Percentiles rank a stretch among this genome's conserved stretches.
Conservation (phyloP, 2,797 vertebrate species). For the Muraenolepis orangiensis region DNA sequence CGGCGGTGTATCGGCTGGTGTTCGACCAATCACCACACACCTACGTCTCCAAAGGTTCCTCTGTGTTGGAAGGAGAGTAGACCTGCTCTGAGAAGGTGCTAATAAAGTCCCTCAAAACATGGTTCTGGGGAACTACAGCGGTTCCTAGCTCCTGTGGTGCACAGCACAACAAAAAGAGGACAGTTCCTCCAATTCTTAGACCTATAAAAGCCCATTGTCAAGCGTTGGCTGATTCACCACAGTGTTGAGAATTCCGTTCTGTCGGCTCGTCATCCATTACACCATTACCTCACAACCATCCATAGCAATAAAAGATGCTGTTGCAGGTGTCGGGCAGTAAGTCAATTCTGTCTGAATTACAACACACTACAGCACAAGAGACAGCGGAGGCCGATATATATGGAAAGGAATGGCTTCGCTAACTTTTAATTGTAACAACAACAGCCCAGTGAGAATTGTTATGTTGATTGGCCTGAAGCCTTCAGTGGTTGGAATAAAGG, state of each 20-base stretch:
- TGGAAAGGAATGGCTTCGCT: conserved; percentile 50
- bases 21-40: too few relatives aligned
- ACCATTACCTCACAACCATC: conserved; percentile 60
- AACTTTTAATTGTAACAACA: conserved; percentile 58
- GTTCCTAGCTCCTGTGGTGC: too few relatives aligned
- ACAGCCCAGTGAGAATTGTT: conserved; percentile 40
- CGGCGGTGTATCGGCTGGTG: too few relatives aligned
- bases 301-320: conserved; percentile 62
- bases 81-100: too few relatives aligned
- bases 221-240: conserved; percentile 46
- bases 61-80: too few relatives aligned
- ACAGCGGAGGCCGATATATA: conserved; percentile 61
- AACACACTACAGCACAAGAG: conserved; percentile 66
- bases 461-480: conserved; percentile 41
- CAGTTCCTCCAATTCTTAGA: too few relatives aligned
- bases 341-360: conserved; percentile 68
- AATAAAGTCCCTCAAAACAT: too few relatives aligned
- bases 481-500: conserved; percentile 5
- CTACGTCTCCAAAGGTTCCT: too few relatives aligned
- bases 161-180: too few relatives aligned
- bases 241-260: conserved; percentile 55
- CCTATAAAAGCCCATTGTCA: too few relatives aligned
- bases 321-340: conserved; percentile 56
- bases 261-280: conserved; percentile 64
- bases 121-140: too few relatives aligned